Percentiles rank a stretch among this genome's conserved stretches.
phyloP scores from a whole-genome alignment of 2,797 vertebrate species.

The Garrulus glandarius region DNA sequence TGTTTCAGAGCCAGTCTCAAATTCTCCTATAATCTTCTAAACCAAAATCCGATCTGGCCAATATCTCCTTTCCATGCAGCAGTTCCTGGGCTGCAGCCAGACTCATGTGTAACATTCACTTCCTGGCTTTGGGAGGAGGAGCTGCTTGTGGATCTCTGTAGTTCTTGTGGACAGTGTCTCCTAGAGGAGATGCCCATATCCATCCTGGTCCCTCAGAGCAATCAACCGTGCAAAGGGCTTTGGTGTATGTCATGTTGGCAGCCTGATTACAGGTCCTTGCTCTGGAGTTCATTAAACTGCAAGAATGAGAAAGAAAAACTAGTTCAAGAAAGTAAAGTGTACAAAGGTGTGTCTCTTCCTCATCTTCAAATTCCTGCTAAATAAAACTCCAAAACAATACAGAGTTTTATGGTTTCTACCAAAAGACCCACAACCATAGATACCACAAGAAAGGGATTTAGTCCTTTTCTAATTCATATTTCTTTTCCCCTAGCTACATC shows the following conservation, averaged over 20 bases:
- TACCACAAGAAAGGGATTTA: background rate
- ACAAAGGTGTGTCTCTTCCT: background rate
- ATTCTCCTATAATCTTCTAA: background rate
- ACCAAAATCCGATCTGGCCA: background rate
- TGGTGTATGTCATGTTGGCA: background rate
- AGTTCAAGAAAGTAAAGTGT: background rate
- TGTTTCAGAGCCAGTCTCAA: background rate
- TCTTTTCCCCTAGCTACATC: background rate
- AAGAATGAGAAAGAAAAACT: background rate
- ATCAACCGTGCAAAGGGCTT: background rate
- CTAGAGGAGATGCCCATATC: background rate
- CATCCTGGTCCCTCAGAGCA: background rate
- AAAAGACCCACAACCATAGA: background rate
- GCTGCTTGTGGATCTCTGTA: background rate
- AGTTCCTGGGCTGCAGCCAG: background rate
- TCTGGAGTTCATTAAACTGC: background rate
- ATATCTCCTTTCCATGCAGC: background rate
- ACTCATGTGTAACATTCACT: background rate
- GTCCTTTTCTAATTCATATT: background rate
- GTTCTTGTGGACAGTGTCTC: background rate
- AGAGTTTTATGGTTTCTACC: background rate
- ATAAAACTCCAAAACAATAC: background rate
- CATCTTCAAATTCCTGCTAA: background rate
- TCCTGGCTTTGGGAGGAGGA: background rate
- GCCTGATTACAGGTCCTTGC: background rate